These are phyloP conservation scores for Arrhopalites spinosus DNA, from an alignment of 2,888 invertebrate genomes.

Conservation along the genomic window DNA sequence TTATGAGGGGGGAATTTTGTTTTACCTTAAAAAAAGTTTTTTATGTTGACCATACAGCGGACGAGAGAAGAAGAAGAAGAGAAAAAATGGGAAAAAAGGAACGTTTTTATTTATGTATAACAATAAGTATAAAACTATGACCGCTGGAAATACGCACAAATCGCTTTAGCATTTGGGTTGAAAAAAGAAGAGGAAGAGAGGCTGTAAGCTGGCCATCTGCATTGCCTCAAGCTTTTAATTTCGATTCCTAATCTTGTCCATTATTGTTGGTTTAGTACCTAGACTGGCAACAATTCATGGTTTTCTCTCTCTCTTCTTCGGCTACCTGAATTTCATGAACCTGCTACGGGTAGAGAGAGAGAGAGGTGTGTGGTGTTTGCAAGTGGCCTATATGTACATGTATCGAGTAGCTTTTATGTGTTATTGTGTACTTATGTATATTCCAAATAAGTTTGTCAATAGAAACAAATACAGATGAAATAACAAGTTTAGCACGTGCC, in stretches of 20 bases:
- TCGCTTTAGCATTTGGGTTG: neutral
- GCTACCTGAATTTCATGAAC: slow-evolving; percentile 10
- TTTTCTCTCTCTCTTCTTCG: neutral
- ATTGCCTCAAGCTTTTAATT: slow-evolving; percentile 6
- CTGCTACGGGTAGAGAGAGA: neutral
- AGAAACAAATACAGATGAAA: slow-evolving; percentile 19
- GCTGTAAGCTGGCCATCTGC: slow-evolving; percentile 1
- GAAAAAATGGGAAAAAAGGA: neutral
- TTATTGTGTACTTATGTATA: neutral
- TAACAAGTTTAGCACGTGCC: slow-evolving; percentile 37
- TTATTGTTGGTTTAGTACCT: neutral
- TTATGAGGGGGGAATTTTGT: no score
- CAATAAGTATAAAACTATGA: neutral
- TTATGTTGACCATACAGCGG: no score
- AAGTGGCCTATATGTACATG: neutral
- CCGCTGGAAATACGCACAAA: neutral
- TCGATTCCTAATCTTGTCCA: slow-evolving; percentile 8
- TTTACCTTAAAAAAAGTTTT: no score
- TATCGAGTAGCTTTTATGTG: neutral
- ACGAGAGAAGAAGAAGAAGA: neutral
- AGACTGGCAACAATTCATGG: neutral
- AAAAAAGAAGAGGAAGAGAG: neutral
- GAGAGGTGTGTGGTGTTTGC: neutral
- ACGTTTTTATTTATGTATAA: neutral
- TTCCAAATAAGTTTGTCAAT: neutral